Conservation (phyloP, 2,113 vertebrate species). For the Zosterops hypoxanthus region DNA sequence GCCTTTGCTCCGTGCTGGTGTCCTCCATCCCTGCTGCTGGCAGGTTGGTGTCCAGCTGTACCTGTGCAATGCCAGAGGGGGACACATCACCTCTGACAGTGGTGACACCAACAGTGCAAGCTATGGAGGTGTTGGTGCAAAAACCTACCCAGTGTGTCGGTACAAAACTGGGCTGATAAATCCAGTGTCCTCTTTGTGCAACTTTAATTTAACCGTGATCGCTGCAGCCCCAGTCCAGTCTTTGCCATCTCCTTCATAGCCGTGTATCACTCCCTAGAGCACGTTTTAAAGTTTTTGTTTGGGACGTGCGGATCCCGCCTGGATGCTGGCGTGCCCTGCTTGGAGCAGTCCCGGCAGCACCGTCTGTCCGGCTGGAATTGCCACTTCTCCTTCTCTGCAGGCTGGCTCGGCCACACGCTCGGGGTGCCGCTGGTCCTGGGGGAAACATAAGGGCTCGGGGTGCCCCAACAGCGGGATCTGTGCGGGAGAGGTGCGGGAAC, state of each 20-base stretch:
- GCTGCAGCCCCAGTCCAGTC: background rate
- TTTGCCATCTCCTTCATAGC: background rate
- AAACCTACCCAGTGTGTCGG: background rate
- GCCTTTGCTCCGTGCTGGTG: background rate
- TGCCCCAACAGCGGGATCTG: too few relatives aligned
- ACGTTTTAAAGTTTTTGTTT: background rate
- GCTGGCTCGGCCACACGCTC: accelerated
- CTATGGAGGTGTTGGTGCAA: background rate
- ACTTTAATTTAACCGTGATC: background rate
- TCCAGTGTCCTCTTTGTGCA: background rate
- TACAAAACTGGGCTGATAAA: background rate
- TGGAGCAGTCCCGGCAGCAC: background rate
- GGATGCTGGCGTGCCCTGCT: background rate
- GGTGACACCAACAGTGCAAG: background rate
- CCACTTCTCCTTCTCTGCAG: background rate
- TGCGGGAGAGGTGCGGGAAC: background rate
- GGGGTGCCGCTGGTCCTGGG: background rate
- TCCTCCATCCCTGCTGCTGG: background rate
- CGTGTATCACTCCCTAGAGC: accelerated
- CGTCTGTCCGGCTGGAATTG: background rate
- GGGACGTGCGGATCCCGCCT: background rate
- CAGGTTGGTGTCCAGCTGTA: background rate
- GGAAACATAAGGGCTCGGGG: background rate
- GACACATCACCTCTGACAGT: background rate
- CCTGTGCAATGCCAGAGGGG: accelerated